Base-by-base conservation (phyloP, 2,113 vertebrate species). In the Cebidichthys violaceus region DNA sequence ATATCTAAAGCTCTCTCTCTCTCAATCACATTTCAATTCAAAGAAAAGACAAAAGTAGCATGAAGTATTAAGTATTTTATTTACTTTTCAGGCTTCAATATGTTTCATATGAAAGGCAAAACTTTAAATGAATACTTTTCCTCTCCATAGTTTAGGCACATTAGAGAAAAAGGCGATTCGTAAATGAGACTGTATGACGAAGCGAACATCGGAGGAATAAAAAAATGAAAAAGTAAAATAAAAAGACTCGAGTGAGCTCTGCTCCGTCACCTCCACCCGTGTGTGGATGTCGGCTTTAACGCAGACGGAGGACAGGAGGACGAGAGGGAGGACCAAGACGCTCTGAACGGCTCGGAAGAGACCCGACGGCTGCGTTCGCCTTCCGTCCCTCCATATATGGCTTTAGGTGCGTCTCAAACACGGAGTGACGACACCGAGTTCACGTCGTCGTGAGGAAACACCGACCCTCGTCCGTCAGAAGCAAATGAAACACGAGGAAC, bases 21-120 rank as follows among this genome's bases (percentile, higher is more conserved):
- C 3, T 33, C 33, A 33, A 37, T 37, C 7, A 37, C 37, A 37
- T 9, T 37, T 37, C 4, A 50, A 52, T 13, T 24, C n/a, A 88
- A 73, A 47, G 31, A 52, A 65, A 71, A 50, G 41, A 81, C 66
- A 65, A 60, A n/a, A 79, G 24, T 62, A 41, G 67, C 84, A 70
- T 87, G 77, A 90, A 88, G 83, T 87, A 95, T 87, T 95, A 94
- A 94, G 94, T 95, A 96, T 92, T 96, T 95, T 95, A 94, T 95
- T 96, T 91, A 93, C 90, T 94, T 93, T 90, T 95, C 93, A 95
- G 95, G 93, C 93, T 95, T 94, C 91, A 95, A 92, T 95, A 95
- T 93, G 94, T 95, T 94, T 92, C 87, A 94, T 96, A 95, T 95
- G 94, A 95, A 96, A 96, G 91, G 95, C 92, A 92, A 96, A 95